A percentile compares a stretch with the other conserved stretches of the same genome.
Evolutionary conservation across 53 echinoderm and acorn worm species (phyloP).

Genomic region (Hippasteria phrygiana): DNA sequence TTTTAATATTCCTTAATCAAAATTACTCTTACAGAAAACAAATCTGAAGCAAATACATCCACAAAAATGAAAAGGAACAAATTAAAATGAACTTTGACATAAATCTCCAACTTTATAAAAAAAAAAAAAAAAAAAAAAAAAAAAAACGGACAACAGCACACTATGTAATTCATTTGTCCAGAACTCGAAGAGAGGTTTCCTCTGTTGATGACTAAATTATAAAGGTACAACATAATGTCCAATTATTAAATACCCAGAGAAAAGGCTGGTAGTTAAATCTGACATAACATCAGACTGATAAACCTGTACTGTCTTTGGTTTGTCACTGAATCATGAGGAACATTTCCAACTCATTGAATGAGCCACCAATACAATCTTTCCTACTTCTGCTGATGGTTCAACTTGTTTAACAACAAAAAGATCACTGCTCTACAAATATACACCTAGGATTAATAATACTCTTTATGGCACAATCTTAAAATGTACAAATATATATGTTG

Average conservation of each 20-base stretch:
- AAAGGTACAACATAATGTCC: neutral
- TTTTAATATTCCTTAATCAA: slow-evolving; percentile 37
- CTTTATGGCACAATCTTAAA: slow-evolving; percentile 59
- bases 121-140: neutral
- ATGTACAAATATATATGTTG: slow-evolving; percentile 55
- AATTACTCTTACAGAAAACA: slow-evolving; percentile 9
- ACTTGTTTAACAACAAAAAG: slow-evolving; percentile 4
- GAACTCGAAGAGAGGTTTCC: neutral
- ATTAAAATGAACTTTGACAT: too few species aligned
- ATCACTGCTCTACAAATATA: slow-evolving; percentile 31
- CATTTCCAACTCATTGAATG: neutral
- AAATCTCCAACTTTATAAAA: slow-evolving; percentile 30
- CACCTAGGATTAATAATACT: slow-evolving; percentile 56
- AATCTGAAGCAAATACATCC: slow-evolving; percentile 5
- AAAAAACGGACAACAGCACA: neutral
- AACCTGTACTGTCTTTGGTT: neutral
- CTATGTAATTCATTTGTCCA: neutral
- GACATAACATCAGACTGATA: neutral
- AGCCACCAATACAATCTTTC: neutral
- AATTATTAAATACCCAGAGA: too few species aligned
- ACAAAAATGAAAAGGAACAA: too few species aligned
- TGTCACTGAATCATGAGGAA: neutral
- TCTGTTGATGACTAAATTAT: neutral
- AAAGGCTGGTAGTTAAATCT: too few species aligned
- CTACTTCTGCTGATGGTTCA: neutral